Percentiles rank a stretch among this genome's conserved stretches.
Evolutionary conservation across 2,113 vertebrate genomes (phyloP).

Genomic region (Choloepus hoffmanni): DNA sequence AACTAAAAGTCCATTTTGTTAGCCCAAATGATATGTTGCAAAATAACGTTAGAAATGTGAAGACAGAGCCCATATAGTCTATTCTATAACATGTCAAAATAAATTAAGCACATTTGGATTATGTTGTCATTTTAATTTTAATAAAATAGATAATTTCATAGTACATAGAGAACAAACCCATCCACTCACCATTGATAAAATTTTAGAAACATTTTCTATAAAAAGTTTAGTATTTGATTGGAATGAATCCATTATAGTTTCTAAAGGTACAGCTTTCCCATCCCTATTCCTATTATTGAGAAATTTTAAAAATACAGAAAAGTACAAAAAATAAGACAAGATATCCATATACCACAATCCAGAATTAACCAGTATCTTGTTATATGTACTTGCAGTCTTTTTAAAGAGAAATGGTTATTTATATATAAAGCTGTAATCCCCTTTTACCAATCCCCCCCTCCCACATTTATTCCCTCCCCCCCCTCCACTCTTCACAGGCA

Average conservation of each 20-base stretch:
- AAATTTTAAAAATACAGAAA: constrained; percentile 80
- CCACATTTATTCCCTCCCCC: background rate
- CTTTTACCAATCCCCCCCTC: constrained; percentile 8
- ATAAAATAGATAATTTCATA: constrained; percentile 82
- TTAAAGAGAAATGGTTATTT: constrained; percentile 59
- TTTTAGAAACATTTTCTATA: constrained; percentile 81
- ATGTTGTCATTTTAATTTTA: constrained; percentile 75
- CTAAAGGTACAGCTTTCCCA: constrained; percentile 67
- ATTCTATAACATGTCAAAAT: constrained; percentile 34
- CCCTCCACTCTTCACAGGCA: constrained; percentile 43
- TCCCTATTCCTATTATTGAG: constrained; percentile 57
- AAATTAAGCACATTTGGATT: constrained; percentile 57
- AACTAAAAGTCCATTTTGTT: constrained; percentile 17
- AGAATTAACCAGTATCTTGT: constrained; percentile 70
- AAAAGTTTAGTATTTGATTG: constrained; percentile 75
- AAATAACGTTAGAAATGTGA: constrained; percentile 24
- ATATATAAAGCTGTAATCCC: constrained; percentile 65
- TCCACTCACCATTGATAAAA: constrained; percentile 75
- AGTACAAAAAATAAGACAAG: constrained; percentile 82
- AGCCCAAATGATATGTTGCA: background rate
- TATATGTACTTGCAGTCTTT: constrained; percentile 64
- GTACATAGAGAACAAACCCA: constrained; percentile 77
- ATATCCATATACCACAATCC: constrained; percentile 78
- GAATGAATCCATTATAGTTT: constrained; percentile 73
- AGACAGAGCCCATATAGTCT: background rate